Percentiles rank a stretch among this genome's conserved stretches.
Conservation (phyloP, 2,113 vertebrate species). For the Dasyprocta punctata region DNA sequence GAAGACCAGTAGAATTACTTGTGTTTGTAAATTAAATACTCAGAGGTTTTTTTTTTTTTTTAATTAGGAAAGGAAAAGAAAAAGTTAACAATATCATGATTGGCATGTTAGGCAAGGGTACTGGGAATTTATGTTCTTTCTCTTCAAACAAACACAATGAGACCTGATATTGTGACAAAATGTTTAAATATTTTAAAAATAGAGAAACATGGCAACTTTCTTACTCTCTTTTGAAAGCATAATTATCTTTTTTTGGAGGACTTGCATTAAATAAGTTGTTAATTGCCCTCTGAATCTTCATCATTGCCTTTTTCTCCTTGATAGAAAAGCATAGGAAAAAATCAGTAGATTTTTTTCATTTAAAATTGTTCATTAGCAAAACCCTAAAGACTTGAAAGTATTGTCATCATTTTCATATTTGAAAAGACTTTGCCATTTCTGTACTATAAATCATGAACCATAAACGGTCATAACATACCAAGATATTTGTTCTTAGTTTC, state of each 20-base stretch:
- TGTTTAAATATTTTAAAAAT: background rate
- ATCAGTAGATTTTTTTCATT: conserved; percentile 22
- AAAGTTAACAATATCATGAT: background rate
- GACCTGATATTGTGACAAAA: background rate
- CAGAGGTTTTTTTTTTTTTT: background rate
- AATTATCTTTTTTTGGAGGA: background rate
- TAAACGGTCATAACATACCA: background rate
- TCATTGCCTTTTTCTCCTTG: background rate
- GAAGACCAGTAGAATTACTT: background rate
- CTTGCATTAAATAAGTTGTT: background rate
- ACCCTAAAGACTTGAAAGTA: background rate
- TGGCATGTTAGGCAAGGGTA: background rate
- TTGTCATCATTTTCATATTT: background rate
- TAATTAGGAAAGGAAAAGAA: background rate
- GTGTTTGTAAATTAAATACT: conserved; percentile 34
- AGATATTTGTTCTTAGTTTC: conserved; percentile 9
- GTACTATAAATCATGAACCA: background rate
- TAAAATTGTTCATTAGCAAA: conserved; percentile 30
- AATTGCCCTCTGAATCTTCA: conserved; percentile 14
- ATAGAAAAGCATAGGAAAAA: background rate
- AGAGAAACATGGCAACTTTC: background rate
- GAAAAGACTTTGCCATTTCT: background rate
- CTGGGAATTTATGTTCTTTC: background rate
- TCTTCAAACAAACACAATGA: background rate
- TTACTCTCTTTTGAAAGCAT: background rate